phyloP scores from a whole-genome alignment of 2,888 invertebrate species.

The Apodemia zela region DNA sequence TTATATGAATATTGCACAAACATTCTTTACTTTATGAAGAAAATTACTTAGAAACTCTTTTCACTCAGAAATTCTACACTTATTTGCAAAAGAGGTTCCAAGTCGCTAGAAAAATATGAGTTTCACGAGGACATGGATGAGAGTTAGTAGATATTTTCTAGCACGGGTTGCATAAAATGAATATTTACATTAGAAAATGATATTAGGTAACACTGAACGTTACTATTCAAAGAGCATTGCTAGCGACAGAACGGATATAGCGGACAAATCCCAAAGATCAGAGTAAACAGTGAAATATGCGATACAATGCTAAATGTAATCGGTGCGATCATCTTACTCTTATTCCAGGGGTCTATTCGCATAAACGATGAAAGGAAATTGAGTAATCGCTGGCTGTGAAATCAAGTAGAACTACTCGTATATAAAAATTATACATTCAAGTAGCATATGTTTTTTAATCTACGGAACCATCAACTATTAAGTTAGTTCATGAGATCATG shows the following conservation, averaged over 20 bases:
- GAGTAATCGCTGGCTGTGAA: neutral
- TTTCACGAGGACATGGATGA: neutral
- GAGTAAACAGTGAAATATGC: slow-evolving; percentile 26
- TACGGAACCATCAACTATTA: no score
- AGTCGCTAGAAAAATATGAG: neutral
- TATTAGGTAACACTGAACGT: neutral
- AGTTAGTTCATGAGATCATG: no score
- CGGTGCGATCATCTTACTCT: slow-evolving; percentile 20
- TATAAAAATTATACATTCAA: no score
- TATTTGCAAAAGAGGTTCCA: no score
- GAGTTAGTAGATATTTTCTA: neutral
- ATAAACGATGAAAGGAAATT: neutral
- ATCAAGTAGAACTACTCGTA: neutral
- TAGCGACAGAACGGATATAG: slow-evolving; percentile 22
- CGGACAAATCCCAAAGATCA: slow-evolving; percentile 24
- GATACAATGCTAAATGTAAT: slow-evolving; percentile 24
- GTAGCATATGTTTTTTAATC: no score
- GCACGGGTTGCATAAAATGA: neutral
- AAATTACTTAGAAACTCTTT: no score
- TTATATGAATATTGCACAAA: no score
- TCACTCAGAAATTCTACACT: no score
- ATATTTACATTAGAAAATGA: slow-evolving; percentile 5
- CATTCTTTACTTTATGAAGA: no score
- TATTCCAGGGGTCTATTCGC: neutral
- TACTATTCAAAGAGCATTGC: slow-evolving; percentile 17